Conservation (phyloP, 2,797 vertebrate species). For the Protonibea diacanthus region DNA sequence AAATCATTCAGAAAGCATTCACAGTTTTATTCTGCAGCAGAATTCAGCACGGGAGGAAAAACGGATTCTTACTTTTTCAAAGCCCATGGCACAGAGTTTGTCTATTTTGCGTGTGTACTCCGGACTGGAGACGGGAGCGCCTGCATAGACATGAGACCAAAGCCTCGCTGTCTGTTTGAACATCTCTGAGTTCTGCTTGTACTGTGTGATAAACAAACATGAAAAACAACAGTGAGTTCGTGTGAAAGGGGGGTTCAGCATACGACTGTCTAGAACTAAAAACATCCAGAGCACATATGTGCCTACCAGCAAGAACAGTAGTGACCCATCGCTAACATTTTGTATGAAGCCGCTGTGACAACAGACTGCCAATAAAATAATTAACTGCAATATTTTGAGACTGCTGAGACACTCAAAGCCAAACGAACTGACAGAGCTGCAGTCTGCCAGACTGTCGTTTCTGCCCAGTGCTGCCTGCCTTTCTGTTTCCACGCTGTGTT, state of each 20-base stretch:
- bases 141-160: conserved; percentile 98
- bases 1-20: neutral
- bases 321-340: neutral
- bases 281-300: neutral
- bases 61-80: conserved; percentile 93
- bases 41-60: neutral
- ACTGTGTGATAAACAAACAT: conserved; percentile 81
- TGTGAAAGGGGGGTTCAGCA: neutral
- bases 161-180: conserved; percentile 98
- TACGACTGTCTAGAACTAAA: neutral
- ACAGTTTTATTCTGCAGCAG: conserved; percentile 7
- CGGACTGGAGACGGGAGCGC: conserved; percentile 95
- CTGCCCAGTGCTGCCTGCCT: neutral
- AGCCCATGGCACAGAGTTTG: conserved; percentile 99
- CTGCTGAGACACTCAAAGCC: conserved; percentile 10
- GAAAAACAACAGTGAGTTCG: conserved; percentile 7
- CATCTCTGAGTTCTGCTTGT: conserved; percentile 99
- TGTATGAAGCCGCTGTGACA: neutral
- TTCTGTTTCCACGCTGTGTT: conserved; percentile 6
- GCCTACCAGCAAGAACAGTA: neutral
- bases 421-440: conserved; percentile 10
- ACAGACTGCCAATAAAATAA: conserved; percentile 25
- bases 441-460: conserved; percentile 16
- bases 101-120: conserved; percentile 99
- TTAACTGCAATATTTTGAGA: neutral